Evolutionary conservation across 2,888 invertebrate genomes (phyloP).

Genomic region (Pterobdella sp.): DNA sequence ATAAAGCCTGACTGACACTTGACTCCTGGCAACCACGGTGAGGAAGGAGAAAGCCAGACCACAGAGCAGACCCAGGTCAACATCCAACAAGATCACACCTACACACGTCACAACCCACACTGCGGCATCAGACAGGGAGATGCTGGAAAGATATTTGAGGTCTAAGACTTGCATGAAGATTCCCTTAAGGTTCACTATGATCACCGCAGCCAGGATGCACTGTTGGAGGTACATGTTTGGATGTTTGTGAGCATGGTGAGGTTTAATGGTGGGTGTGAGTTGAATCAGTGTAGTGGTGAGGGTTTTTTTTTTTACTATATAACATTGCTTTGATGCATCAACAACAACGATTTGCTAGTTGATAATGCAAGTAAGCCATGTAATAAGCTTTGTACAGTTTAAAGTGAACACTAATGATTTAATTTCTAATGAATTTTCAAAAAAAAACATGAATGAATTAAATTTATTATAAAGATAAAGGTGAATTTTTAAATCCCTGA

Average conservation of each 20-base stretch:
- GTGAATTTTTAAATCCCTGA: too few species aligned
- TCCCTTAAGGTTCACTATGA: constrained; percentile 49
- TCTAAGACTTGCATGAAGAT: constrained; percentile 50
- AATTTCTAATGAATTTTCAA: too few species aligned
- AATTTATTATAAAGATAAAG: too few species aligned
- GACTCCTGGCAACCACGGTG: constrained; percentile 32
- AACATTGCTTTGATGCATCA: too few species aligned
- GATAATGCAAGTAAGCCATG: too few species aligned
- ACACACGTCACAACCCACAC: constrained; percentile 36
- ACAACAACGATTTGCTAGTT: too few species aligned
- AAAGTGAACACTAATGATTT: too few species aligned
- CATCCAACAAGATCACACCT: constrained; percentile 31
- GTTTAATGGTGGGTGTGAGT: background rate
- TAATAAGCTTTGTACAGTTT: too few species aligned
- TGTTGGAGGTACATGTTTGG: constrained; percentile 38
- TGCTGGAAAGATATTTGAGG: constrained; percentile 44
- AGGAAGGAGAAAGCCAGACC: constrained; percentile 31
- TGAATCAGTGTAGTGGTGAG: background rate
- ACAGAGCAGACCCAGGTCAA: constrained; percentile 31
- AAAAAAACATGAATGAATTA: too few species aligned
- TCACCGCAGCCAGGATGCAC: constrained; percentile 50
- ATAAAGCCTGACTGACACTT: constrained; percentile 28
- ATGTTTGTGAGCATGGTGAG: background rate
- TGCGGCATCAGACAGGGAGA: constrained; percentile 51
- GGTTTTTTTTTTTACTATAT: background rate